Evolutionary conservation across 1,140 invertebrate species (phyloP).

Genomic region (Cherax destructor): DNA sequence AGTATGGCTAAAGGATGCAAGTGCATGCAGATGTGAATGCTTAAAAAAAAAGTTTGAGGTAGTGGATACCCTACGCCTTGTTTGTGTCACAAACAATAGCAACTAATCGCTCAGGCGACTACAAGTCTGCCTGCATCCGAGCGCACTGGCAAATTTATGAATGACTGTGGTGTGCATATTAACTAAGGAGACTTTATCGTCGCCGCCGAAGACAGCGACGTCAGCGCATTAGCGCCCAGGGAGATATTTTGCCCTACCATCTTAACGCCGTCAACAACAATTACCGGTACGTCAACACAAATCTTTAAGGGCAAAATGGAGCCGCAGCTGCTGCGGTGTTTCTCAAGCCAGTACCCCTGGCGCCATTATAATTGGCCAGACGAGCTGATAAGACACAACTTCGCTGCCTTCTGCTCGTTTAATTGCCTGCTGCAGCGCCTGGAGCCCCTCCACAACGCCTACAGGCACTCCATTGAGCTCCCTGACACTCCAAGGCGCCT

Average conservation of each 20-base stretch:
- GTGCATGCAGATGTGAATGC: too few relatives aligned
- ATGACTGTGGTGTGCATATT: background rate
- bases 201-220: background rate
- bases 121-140: background rate
- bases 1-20: too few relatives aligned
- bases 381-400: background rate
- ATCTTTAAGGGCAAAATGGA: background rate
- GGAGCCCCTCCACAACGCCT: background rate
- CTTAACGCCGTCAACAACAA: background rate
- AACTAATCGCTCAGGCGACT: background rate
- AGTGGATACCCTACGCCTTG: background rate
- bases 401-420: background rate
- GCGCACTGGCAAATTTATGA: background rate
- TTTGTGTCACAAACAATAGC: background rate
- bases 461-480: too few relatives aligned
- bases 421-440: background rate
- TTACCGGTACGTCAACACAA: constrained; percentile 23
- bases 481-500: too few relatives aligned
- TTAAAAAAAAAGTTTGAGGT: too few relatives aligned
- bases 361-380: background rate
- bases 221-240: background rate
- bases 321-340: too few relatives aligned
- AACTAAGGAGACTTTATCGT: background rate
- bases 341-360: background rate
- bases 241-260: background rate